Conservation (phyloP, 2,797 vertebrate genomes). For the Rhinogobio ventralis region DNA sequence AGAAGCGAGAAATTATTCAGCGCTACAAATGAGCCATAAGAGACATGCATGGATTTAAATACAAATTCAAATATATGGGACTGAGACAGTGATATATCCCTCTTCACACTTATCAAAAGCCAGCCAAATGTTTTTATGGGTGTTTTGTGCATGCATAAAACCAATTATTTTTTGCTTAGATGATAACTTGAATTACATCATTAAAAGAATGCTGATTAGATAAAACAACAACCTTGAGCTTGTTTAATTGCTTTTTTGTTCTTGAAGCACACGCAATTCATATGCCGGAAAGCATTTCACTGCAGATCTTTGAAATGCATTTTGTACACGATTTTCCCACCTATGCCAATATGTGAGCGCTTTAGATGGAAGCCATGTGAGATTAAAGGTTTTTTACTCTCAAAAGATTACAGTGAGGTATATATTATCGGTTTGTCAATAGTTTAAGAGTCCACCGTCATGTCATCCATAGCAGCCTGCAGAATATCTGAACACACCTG, state of each 20-base stretch:
- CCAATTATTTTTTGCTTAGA: conserved; percentile 38
- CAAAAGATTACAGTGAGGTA: neutral
- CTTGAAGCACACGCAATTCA: neutral
- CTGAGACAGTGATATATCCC: conserved; percentile 58
- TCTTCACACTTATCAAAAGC: conserved; percentile 13
- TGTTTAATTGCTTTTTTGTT: conserved; percentile 35
- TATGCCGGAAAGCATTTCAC: neutral
- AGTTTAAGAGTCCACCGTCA: conserved; percentile 5
- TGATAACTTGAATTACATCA: conserved; percentile 25
- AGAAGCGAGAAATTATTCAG: conserved; percentile 72
- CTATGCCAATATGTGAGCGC: neutral
- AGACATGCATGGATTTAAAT: conserved; percentile 68
- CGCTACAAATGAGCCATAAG: conserved; percentile 70
- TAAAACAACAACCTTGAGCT: conserved; percentile 40
- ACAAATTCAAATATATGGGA: conserved; percentile 54
- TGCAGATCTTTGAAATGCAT: neutral
- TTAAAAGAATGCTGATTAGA: conserved; percentile 29
- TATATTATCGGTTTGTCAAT: conserved; percentile 21
- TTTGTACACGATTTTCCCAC: neutral
- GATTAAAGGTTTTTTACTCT: conserved; percentile 6
- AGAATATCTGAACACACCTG: neutral
- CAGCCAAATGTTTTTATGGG: neutral
- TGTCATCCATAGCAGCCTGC: neutral
- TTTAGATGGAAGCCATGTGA: neutral
- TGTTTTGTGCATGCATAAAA: conserved; percentile 30